A percentile compares a stretch with the other conserved stretches of the same genome.
Conservation (phyloP, 2,888 invertebrate genomes). For the Drosophila testacea region DNA sequence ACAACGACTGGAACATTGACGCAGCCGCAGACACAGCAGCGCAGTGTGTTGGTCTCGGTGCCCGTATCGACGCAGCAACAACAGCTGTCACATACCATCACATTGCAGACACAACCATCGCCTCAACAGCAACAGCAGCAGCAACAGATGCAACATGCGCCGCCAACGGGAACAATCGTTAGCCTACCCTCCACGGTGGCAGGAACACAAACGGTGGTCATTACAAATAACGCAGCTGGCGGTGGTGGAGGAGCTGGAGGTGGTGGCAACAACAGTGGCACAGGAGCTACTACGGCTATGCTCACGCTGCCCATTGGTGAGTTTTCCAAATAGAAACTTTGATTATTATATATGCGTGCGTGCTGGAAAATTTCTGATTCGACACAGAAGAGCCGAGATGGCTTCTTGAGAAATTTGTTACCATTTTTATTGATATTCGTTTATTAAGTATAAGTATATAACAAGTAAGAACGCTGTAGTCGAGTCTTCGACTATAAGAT, state of each 20-base stretch:
- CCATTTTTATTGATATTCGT: background rate
- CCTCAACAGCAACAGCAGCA: slow-evolving; percentile 85
- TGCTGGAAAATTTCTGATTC: background rate
- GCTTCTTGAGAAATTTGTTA: background rate
- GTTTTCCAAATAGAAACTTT: slow-evolving; percentile 45
- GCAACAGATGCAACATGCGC: slow-evolving; percentile 85
- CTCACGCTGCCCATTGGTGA: slow-evolving; percentile 88
- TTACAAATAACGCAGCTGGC: slow-evolving; percentile 75
- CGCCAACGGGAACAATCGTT: slow-evolving; percentile 86
- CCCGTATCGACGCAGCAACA: slow-evolving; percentile 86
- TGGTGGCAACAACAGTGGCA: slow-evolving; percentile 42
- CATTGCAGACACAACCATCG: slow-evolving; percentile 80
- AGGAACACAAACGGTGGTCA: slow-evolving; percentile 85
- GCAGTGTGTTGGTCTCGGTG: slow-evolving; percentile 89
- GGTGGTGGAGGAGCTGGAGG: slow-evolving; percentile 37
- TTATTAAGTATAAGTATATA: slow-evolving; percentile 5
- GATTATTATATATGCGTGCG: background rate
- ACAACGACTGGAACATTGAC: slow-evolving; percentile 37
- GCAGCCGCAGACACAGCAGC: slow-evolving; percentile 81
- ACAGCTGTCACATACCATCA: slow-evolving; percentile 83
- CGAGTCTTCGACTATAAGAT: no score
- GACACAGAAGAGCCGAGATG: slow-evolving; percentile 2
- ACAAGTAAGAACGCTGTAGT: no score
- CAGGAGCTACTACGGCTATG: slow-evolving; percentile 85
- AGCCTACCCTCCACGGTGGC: slow-evolving; percentile 81